Base-by-base conservation (phyloP, 2,888 invertebrate species). In the Hipparchia semele region DNA sequence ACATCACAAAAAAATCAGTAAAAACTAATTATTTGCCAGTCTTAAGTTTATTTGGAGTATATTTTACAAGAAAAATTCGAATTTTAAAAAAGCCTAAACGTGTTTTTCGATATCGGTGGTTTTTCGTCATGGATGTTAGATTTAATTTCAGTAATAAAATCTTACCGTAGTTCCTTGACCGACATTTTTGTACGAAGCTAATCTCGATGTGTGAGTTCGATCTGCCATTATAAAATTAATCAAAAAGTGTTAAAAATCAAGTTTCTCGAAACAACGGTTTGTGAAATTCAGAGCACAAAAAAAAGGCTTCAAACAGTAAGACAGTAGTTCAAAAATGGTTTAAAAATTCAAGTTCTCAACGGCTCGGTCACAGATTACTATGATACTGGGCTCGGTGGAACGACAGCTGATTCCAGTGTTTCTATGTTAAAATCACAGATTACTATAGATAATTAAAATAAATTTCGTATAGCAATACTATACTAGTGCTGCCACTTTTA, bases 131-230 rank as follows among this genome's bases (percentile, higher is more conserved):
- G 49, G 49, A 51, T 23, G n/a, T 33, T 46, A 13, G 56, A 13
- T 56, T 67, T 56, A 6, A 39, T 12, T 23, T 54, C 13, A 33
- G 72, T 62, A 39, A 72, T 62, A 69, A 59, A 61, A 54, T 86
- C 91, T 95, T 94, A 97, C 98, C 85, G 96, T 96, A 1, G 94
- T 92, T 81, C 96, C 97, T 78, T 96, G 96, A 33, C 96, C 96
- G 84, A 96, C 95, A 87, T 97, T 97, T 90, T 98, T 98, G 89
- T 97, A 98, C 9, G 96, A 94, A 68, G 95, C 93, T 79, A 97
- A 91, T 80, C 97, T 95, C 62, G 94, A 91, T 12, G 88, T 82
- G 33, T 88, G 88, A 45, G 92, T 94, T 83, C 94, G 94, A 77
- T 96, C 96, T 79, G 95, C 94, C 96, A 96, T 96, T 60, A 4